phyloP scores from a whole-genome alignment of 2,113 vertebrate species.

The Spea bombifrons region DNA sequence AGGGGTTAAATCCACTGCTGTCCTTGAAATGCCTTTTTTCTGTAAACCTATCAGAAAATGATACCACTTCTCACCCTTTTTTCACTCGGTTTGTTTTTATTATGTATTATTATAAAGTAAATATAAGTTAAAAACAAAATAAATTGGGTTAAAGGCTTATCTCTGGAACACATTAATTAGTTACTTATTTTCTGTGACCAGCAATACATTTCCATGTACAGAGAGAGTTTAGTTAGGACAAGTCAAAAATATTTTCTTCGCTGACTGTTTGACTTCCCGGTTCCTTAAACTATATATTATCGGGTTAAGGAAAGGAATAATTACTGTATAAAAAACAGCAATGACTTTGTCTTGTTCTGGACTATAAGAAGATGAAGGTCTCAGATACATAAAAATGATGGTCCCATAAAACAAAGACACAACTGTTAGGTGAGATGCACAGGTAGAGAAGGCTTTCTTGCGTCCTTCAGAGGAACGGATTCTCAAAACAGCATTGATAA shows the following conservation, averaged over 20 bases:
- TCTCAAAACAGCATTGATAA: slow-evolving; percentile 6
- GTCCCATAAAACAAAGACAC: slow-evolving; percentile 39
- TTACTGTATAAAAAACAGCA: slow-evolving; percentile 29
- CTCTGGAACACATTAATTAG: no score
- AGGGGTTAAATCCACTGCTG: no score
- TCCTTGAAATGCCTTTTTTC: no score
- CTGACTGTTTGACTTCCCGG: slow-evolving; percentile 9
- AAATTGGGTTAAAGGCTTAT: no score
- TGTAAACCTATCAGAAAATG: no score
- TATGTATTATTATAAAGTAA: no score
- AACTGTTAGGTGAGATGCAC: slow-evolving; percentile 33
- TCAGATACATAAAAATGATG: slow-evolving; percentile 42
- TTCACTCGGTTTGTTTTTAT: no score
- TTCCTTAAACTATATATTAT: slow-evolving; percentile 39
- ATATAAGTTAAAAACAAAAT: no score
- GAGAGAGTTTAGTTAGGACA: neutral
- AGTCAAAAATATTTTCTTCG: neutral
- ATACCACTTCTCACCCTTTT: no score
- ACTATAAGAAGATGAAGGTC: slow-evolving; percentile 33
- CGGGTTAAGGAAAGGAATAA: slow-evolving; percentile 38
- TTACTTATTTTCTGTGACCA: no score
- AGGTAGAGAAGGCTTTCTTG: slow-evolving; percentile 28
- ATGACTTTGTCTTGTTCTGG: slow-evolving; percentile 35
- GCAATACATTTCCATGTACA: no score
- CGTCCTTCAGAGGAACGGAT: slow-evolving; percentile 18